A percentile compares a stretch with the other conserved stretches of the same genome.
Conservation (phyloP, 2,888 invertebrate genomes). For the Carabus problematicus region DNA sequence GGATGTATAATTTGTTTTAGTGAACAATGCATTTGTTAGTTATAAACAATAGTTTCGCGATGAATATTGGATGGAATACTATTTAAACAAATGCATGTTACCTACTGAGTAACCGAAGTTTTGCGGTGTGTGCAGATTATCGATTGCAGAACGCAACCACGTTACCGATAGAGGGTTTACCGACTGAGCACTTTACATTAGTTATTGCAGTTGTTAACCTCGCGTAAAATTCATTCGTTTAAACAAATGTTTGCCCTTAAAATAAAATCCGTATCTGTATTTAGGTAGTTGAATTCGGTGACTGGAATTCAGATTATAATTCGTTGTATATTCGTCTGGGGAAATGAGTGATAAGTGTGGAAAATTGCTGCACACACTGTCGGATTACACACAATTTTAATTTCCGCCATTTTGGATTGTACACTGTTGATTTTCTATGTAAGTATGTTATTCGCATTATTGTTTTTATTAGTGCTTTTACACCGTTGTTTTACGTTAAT, state of each 20-base stretch:
- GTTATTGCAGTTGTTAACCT: slow-evolving; percentile 42
- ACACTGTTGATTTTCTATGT: slow-evolving; percentile 40
- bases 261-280: slow-evolving; percentile 25
- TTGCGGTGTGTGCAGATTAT: slow-evolving; percentile 18
- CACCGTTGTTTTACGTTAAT: slow-evolving; percentile 26
- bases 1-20: too few species aligned
- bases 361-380: slow-evolving; percentile 31
- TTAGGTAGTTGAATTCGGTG: slow-evolving; percentile 28
- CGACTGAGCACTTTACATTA: slow-evolving; percentile 39
- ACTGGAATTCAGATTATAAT: slow-evolving; percentile 13
- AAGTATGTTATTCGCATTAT: slow-evolving; percentile 42
- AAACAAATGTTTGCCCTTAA: slow-evolving; percentile 41
- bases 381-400: slow-evolving; percentile 36
- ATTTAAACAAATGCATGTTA: too few species aligned
- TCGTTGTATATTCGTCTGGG: slow-evolving; percentile 29
- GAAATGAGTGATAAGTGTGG: slow-evolving; percentile 40
- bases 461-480: slow-evolving; percentile 39
- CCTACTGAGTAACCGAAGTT: too few species aligned
- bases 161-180: slow-evolving; percentile 23
- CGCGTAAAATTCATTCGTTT: slow-evolving; percentile 36
- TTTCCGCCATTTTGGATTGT: slow-evolving; percentile 41
- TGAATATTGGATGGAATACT: too few species aligned
- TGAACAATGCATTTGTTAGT: too few species aligned
- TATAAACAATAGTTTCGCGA: too few species aligned
- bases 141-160: slow-evolving; percentile 15